Base-by-base conservation (phyloP, 2,888 invertebrate genomes). In the Leucophenga montana region DNA sequence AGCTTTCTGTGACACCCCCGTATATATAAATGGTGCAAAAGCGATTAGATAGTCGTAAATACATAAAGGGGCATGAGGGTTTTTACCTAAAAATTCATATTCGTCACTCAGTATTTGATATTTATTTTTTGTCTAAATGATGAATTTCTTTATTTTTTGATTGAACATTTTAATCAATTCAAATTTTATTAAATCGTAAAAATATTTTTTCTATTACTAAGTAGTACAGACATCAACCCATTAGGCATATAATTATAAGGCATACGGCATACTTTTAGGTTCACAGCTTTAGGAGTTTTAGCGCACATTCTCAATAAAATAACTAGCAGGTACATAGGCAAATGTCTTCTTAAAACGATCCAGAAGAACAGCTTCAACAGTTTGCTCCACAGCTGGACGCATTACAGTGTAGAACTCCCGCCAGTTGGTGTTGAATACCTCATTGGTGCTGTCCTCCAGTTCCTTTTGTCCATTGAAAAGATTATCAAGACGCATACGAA, bases 381-480 rank as follows among this genome's bases (percentile, higher is more conserved):
- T 92, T 85, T 91, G 91, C 3, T 91, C 90, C 74, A 93, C 87
- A 72, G 92, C 92, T 33, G 93, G 93, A 76, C 91, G 90, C 66
- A 93, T 85, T 1, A 93, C 91, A 77, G 92, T 92, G 0, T 92
- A 91, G 1, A 93, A 92, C 56, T 92, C 91, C 31, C 91, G 89
- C 93, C 93, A 94, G 85, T 93, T 93, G 14, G 91, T 91, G 84
- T 94, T 94, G 73, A 94, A 89, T 76, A 93, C 92, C 8, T 90
- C 90, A 80, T 94, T 93, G 2, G 93, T 92, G 76, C 92, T 91
- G 57, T 92, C 92, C 90, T 93, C 93, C 13, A 86, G 73, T 0
- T 79, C 77, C 8, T 71, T 73, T 54, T 84, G 77, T 16, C 78
- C 80, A 5, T 72, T 73, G 80, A 93, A 93, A 31, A 94, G 87